phyloP scores from a whole-genome alignment of 2,797 vertebrate genomes.

The Tokudaia tokunoshimensis region DNA sequence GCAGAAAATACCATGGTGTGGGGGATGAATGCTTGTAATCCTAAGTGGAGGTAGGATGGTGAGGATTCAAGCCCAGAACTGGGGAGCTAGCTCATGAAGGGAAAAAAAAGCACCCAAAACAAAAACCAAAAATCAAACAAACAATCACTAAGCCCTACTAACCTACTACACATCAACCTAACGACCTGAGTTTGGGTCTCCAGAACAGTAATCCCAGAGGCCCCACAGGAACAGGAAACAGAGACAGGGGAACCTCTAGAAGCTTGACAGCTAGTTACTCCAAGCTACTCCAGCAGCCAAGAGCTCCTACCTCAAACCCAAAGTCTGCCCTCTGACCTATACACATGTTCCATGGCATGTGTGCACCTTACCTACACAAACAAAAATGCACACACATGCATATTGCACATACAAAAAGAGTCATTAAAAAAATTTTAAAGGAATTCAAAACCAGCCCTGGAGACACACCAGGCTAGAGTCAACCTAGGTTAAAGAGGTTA shows the following conservation, averaged over 20 bases:
- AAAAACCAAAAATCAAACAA: not conserved
- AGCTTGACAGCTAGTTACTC: not conserved
- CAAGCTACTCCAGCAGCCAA: not conserved
- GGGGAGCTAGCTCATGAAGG: not conserved
- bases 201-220: not conserved
- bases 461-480: not conserved
- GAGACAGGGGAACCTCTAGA: not conserved
- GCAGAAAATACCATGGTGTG: not conserved
- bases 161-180: not conserved
- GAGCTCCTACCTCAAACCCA: not conserved
- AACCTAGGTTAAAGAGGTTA: not conserved
- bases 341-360: not conserved
- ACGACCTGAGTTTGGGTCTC: not conserved
- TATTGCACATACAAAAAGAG: not conserved
- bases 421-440: not conserved
- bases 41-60: not conserved
- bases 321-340: not conserved
- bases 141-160: not conserved
- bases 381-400: not conserved
- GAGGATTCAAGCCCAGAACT: not conserved
- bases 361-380: not conserved
- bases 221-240: not conserved
- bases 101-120: not conserved
- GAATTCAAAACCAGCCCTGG: not conserved
- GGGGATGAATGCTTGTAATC: not conserved